Evolutionary conservation across 2,888 invertebrate genomes (phyloP), one percentile per base, ranked within the genome.

Genomic region (Pandemis corylana): DNA sequence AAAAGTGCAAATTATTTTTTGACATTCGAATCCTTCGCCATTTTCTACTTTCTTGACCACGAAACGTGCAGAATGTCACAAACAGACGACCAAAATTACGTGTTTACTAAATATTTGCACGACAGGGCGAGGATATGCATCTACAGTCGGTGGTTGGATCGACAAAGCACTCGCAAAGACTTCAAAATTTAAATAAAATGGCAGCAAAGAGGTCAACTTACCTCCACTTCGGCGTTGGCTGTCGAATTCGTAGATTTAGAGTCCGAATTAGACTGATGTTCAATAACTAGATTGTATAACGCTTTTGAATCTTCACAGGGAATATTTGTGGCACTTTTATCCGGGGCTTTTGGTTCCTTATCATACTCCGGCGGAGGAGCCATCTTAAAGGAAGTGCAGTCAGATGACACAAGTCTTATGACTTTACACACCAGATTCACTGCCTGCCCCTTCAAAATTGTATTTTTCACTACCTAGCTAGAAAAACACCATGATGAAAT

Each of bases 351-450:
- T 80, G 96, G 96, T 95, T 96, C 96, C 94, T 95, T 96, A 94
- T 96, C 96, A 94, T 96, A 96, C 92, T 96, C 96, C 93, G 96
- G 96, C 92, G 96, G 96, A 95, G 96, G 96, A 95, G 96, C 96
- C 97, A 97, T 97, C 95, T 96, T 96, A 95, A 92, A 93, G 93
- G 94, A 93, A 94, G 92, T 92, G 89, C 89, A 94, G 93, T 94
- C 94, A 94, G 94, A 94, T 94, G 94, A 94, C 94, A 94, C 94
- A 93, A 92, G 94, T 94, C 93, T 90, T 93, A 92, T 90, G 94
- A 94, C 93, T 93, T 90, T 90, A 83, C 87, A 90, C 93, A 89
- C 91, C 86, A 79, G 89, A 88, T 87, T 85, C 89, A 92, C 92
- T 88, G 84, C 84, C 84, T 85, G 84, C 85, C 86, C 84, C 84